Evolutionary conservation across 2,113 vertebrate genomes (phyloP), one percentile per base, ranked within the genome.

Genomic region (Mus spicilegus): DNA sequence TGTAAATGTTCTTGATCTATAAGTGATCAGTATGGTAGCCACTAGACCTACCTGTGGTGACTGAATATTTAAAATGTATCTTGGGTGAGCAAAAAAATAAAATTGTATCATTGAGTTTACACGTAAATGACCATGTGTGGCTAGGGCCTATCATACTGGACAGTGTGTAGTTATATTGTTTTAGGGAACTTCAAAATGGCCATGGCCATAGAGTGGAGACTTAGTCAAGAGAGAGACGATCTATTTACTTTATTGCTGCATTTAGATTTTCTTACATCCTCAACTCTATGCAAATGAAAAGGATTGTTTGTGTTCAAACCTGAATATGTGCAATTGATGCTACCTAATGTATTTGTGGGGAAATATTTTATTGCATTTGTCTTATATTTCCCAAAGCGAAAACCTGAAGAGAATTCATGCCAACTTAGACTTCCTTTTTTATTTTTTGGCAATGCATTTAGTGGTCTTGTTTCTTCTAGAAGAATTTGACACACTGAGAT

Each of bases 21-120:
- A 49, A 49, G 33, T 46, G 28, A 81, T 20, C 56, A 76, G 16
- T 63, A 90, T 26, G 26, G 42, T 58, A 77, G 51, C 17, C 19
- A 49, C 28, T 77, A 87, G 46, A 85, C 26, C 24, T 28, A 85
- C 12, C 24, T 58, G 16, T 54, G 58, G 22, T 46, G 22, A 87
- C 12, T 39, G n/a, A 63, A 22, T 39, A 73, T 39, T 85, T 73
- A 24, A 92, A 54, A 92, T 92, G 26, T 72, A 56, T 49, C 28
- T 69, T 61, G 39, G 69, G 36, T 73, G 69, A 95, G 14, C 63
- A 54, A 96, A 16, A 13, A 89, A 63, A 63, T 58, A 65, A 17
- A 28, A 81, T 92, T 81, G 80, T 86, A 51, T 93, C 91, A 87
- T 51, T 82, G 90, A 69, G 65, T 77, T 76, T 89, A 39, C 91